Conservation (phyloP, 1,140 invertebrate genomes). For the Heliothis subflexa region DNA sequence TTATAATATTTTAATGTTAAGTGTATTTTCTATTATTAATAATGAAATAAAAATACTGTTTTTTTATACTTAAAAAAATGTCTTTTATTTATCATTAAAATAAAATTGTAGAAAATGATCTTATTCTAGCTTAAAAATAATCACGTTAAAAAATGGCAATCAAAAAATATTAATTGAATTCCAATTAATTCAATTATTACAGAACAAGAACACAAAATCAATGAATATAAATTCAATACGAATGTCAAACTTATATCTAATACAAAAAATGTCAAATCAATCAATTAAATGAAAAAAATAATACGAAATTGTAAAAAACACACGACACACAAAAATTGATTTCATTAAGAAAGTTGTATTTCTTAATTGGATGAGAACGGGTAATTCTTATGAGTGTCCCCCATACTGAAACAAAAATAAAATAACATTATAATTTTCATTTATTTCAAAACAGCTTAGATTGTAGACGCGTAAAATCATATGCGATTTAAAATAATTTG, state of each 20-base stretch:
- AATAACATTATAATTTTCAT: too few species aligned
- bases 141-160: not conserved
- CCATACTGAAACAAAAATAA: slow-evolving; percentile 72
- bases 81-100: slow-evolving; percentile 18
- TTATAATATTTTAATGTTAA: too few species aligned
- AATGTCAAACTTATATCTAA: too few species aligned
- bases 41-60: slow-evolving; percentile 3
- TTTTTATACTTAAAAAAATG: slow-evolving; percentile 26
- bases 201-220: too few species aligned
- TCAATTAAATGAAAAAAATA: too few species aligned
- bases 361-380: slow-evolving; percentile 67
- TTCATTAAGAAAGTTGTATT: not conserved
- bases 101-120: not conserved
- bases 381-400: slow-evolving; percentile 77
- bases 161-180: not conserved
- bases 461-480: too few species aligned
- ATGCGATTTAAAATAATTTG: too few species aligned
- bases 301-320: not conserved
- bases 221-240: too few species aligned
- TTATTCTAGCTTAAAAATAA: not conserved
- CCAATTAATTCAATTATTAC: too few species aligned
- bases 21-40: too few species aligned
- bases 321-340: not conserved
- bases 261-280: too few species aligned
- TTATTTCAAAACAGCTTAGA: too few species aligned